Evolutionary conservation across 2,888 invertebrate genomes (phyloP), one percentile per base, ranked within the genome.

Genomic region (Parthenolecanium corni): DNA sequence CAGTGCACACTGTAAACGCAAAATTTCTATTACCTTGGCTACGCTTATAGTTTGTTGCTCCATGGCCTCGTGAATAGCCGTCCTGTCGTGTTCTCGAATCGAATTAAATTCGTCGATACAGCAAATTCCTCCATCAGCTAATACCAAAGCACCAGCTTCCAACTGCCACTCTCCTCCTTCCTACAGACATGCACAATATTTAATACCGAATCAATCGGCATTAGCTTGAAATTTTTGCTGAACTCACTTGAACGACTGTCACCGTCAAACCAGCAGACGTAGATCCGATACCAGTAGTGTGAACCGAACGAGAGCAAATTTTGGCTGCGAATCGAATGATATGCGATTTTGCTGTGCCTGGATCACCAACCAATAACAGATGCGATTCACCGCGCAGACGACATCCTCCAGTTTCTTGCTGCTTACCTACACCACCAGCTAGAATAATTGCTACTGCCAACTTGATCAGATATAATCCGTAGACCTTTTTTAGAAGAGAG

Each of bases 41-140:
- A 93, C 86, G 69, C 90, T 90, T 67, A 93, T 88, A 1, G 89
- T 89, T 75, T 93, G 93, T 70, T 92, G 92, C 72, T 93, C 92
- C 92, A 93, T 92, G 0, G 92, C 92, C 75, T 93, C 92, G 70
- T 91, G 91, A 68, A 93, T 87, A 63, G 86, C 84, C 0, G 85
- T 82, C 66, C 87, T 80, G 73, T 93, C 92, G 68, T 85, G 84
- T 69, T 86, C 84, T 63, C 83, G 79, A 74, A 93, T 85, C 51
- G 87, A 86, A 67, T 85, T 86, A 70, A 93, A 89, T 74, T 93
- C 92, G 73, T 93, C 93, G 58, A 93, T 89, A 71, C 91, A 92
- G 72, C 92, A 92, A 52, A 92, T 80, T 6, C 93, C 92, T 20
- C 89, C 89, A 71, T 93, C 91, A 0, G 92, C 84, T 65, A 92